Evolutionary conservation across 2,113 vertebrate genomes (phyloP), one percentile per base, ranked within the genome.

Genomic region (Mystacornis crossleyi): DNA sequence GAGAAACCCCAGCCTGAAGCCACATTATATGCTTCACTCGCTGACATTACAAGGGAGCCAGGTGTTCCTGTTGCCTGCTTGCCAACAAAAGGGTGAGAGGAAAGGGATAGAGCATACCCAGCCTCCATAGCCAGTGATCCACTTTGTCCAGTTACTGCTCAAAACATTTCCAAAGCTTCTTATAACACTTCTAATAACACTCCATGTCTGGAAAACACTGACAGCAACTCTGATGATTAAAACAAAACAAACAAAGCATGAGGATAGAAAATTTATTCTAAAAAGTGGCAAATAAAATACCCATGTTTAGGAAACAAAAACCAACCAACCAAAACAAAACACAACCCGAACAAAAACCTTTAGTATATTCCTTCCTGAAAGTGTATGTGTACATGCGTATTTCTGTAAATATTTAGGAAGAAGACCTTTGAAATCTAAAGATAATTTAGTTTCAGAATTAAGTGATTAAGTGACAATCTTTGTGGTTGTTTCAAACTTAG

Each of bases 161-260:
- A 77, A 88, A 69, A 58, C 66, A 82, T 57, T 96, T 81, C 87
- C 82, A 53, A 48, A 89, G 79, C 64, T 91, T 90, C 95, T 95
- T 84, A 26, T 23, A 92, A 97, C 84, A 92, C 90, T 96, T 91
- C 31, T 97, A 75, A 94, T 89, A 85, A 89, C 28, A 64, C 61
- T 93, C 93, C 96, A 81, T 6, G 61, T 95, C 80, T 97, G 96
- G 88, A 92, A 97, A 95, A 96, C 86, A 89, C 88, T 95, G 93
- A 94, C 17, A 42, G 94, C 86, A 71, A 95, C 88, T 70, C 97
- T 98, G 87, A 64, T 70, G 83, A 95, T 81, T 58, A 34, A 91
- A 74, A 72, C n/a, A 64, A 60, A 86, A 73, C n/a, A 62, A 47
- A n/a, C 12, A 15, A 43, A 51, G 4, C 10, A 26, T 2, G 7